A percentile compares a stretch with the other conserved stretches of the same genome.
phyloP scores from a whole-genome alignment of 1,140 invertebrate genomes.

The Penaeus japonicus region DNA sequence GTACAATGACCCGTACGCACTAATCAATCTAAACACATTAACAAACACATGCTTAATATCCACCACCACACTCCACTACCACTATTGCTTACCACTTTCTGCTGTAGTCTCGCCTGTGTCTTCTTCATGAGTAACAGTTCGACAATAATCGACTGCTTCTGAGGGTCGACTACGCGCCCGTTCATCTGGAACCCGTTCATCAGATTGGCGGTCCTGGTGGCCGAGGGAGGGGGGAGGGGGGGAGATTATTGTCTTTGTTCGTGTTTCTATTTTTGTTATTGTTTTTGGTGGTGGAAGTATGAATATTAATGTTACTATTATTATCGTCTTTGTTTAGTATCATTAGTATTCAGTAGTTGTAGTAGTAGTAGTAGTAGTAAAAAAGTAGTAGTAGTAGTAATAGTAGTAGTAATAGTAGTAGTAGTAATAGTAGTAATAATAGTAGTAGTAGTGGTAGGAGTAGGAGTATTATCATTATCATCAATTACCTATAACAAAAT shows the following conservation, averaged over 20 bases:
- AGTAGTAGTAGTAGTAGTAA: no score
- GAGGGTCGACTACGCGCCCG: slow-evolving; percentile 63
- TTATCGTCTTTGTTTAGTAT: no score
- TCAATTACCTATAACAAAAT: no score
- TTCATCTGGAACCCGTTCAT: slow-evolving; percentile 63
- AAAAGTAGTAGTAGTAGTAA: no score
- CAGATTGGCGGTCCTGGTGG: slow-evolving; percentile 60
- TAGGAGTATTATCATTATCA: no score
- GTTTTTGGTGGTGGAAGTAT: background rate
- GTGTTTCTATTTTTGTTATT: background rate
- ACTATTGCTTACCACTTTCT: slow-evolving; percentile 62
- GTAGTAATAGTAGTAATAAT: no score
- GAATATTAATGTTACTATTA: background rate
- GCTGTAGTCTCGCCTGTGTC: slow-evolving; percentile 64
- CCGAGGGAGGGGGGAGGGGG: background rate
- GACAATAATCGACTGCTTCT: slow-evolving; percentile 66
- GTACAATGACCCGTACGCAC: background rate
- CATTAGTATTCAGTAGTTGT: no score
- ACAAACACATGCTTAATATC: no score
- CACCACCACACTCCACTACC: no score
- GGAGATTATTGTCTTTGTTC: background rate
- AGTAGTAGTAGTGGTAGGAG: no score
- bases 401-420: no score
- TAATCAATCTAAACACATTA: no score
- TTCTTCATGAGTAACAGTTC: slow-evolving; percentile 66